Base-by-base conservation (phyloP, 2,888 invertebrate genomes). In the Drosophila percnosoma region DNA sequence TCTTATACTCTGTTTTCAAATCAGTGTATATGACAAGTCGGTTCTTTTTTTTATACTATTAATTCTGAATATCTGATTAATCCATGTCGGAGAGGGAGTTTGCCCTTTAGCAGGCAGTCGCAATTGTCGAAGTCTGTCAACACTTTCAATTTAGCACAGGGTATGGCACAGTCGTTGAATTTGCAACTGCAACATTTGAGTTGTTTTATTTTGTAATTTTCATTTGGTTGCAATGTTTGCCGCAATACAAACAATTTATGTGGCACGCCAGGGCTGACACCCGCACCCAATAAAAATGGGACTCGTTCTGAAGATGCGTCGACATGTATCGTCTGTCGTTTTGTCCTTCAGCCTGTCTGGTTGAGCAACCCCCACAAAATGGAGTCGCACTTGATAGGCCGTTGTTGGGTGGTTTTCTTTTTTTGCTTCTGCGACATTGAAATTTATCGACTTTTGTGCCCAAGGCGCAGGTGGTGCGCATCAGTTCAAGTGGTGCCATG, bases 371-470 rank as follows among this genome's bases (percentile, higher is more conserved):
- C 78, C 51, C 63, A 52, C 33, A 33, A n/a, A 24, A 72, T 62
- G 67, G 24, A 69, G 57, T 54, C 49, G 34, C 52, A 61, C 49
- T 70, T 58, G 70, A 49, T 72, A 33, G 53, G 59, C 55, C 45
- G 31, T 53, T 24, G 54, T 38, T 58, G 55, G 55, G 33, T 63
- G 73, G 66, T 71, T 42, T 65, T 49, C 29, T 24, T 66, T 45
- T 21, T 42, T 62, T 63, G 72, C 72, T 68, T 57, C 65, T 82
- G 85, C 76, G 87, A 85, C 84, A 87, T 78, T 87, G 82, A 82
- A 84, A 84, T 84, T 82, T 87, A 87, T 85, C 75, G 83, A 86
- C 71, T 67, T 67, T 68, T 53, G 48, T 52, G 67, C 48, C 40
- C 40, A 54, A 52, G 57, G 68, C 54, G 72, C 79, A 68, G 77